Base-by-base conservation (phyloP, 1,140 invertebrate species). In the Calephelis nemesis region DNA sequence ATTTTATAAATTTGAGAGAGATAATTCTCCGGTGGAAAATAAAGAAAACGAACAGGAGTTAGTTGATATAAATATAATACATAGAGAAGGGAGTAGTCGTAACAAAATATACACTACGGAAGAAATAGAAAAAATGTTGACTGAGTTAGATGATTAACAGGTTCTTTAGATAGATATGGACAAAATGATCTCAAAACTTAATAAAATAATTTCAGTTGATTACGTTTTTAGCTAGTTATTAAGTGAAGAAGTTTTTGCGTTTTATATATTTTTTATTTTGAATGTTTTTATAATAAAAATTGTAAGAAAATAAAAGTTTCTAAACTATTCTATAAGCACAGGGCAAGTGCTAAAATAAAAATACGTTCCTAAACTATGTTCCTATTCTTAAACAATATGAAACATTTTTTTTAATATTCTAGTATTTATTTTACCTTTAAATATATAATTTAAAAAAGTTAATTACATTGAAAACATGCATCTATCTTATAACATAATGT, bases 61-160 rank as follows among this genome's bases (percentile, higher is more conserved):
- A 48, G 10, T 48, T 48, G 47, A 48, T 48, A 48, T 48, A n/a
- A 48, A 48, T 48, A 11, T 48, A 48, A 48, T 48, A 11, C 47
- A 48, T 48, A 48, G 47, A 48, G 47, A 11, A 48, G 47, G 47
- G 47, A 48, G 47, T 48, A 48, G 47, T 11, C 47, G 10, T 48
- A 48, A 48, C 7, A 48, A 48, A 11, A 48, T 48, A 10, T 48
- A 48, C 47, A 48, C 47, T 11, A 48, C 47, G 47, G 47, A 48
- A 48, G 47, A 48, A 48, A 48, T 48, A 48, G 47, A 48, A 48
- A 48, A 48, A 48, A 48, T 48, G 47, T 48, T 48, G 47, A 48
- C 47, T 8, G 47, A 48, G 47, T 48, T 48, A 48, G 47, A 48
- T 48, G 47, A 48, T 48, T 48, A 48, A 48, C 47, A 48, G 47